Conservation (phyloP, 2,888 invertebrate species). For the Dynastes hyllus region DNA sequence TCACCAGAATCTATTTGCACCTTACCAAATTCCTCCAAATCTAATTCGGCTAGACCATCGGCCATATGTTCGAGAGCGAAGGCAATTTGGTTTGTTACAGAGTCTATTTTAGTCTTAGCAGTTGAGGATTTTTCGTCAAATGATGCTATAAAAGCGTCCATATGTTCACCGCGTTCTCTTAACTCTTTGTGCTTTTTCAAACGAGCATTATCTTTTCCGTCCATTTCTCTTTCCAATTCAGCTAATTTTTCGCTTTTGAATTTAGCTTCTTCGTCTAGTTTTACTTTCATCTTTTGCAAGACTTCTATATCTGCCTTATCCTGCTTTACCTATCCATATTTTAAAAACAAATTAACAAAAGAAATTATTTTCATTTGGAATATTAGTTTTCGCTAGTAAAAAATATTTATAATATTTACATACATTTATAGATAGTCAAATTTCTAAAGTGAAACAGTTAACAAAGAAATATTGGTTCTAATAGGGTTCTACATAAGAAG, state of each 20-base stretch:
- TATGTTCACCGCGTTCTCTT: constrained; percentile 59
- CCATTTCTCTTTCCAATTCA: constrained; percentile 59
- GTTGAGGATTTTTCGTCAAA: constrained; percentile 48
- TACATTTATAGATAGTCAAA: too few relatives aligned
- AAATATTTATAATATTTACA: too few relatives aligned
- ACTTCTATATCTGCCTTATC: constrained; percentile 62
- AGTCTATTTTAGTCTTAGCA: constrained; percentile 44
- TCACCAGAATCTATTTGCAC: constrained; percentile 48
- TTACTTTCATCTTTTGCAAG: constrained; percentile 58
- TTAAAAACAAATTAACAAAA: constrained; percentile 23
- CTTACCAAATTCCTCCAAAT: constrained; percentile 58
- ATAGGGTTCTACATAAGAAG: too few relatives aligned
- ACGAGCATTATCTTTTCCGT: constrained; percentile 60
- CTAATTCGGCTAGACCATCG: constrained; percentile 55
- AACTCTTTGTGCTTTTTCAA: constrained; percentile 61
- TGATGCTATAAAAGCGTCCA: constrained; percentile 55
- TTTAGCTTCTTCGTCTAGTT: constrained; percentile 57
- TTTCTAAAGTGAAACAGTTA: too few relatives aligned
- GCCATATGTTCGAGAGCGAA: constrained; percentile 56
- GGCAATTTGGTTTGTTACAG: constrained; percentile 51
- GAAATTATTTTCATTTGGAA: not conserved
- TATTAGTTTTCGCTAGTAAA: not conserved
- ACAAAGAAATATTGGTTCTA: too few relatives aligned
- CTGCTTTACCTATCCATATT: constrained; percentile 58
- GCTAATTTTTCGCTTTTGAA: constrained; percentile 57